phyloP scores from a whole-genome alignment of 2,888 invertebrate species.

The Cephalotes varians region DNA sequence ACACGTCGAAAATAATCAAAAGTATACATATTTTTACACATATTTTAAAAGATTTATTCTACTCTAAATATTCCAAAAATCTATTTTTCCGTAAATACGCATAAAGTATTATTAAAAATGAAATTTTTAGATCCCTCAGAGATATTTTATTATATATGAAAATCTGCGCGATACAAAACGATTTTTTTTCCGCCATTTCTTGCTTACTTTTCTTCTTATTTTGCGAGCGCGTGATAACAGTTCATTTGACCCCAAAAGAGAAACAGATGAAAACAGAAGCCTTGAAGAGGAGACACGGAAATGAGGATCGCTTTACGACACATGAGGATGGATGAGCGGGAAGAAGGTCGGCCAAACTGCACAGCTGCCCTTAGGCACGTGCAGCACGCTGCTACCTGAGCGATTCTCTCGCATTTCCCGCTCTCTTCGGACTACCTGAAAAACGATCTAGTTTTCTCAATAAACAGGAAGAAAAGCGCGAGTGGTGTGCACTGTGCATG shows the following conservation, averaged over 20 bases:
- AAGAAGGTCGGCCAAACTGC: constrained; percentile 70
- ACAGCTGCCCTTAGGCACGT: constrained; percentile 81
- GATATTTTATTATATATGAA: background rate
- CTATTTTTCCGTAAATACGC: background rate
- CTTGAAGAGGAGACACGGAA: constrained; percentile 73
- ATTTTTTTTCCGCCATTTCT: background rate
- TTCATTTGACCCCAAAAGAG: constrained; percentile 64
- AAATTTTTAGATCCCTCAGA: background rate
- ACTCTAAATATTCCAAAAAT: background rate
- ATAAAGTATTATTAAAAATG: background rate
- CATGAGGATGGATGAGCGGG: constrained; percentile 57
- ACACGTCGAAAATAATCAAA: background rate
- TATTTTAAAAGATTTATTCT: background rate
- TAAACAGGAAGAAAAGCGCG: background rate
- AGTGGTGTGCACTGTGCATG: background rate
- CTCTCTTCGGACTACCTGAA: constrained; percentile 34
- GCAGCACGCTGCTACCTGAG: constrained; percentile 74
- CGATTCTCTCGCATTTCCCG: constrained; percentile 55
- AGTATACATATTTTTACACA: background rate
- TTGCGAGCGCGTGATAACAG: constrained; percentile 67
- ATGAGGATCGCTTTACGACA: constrained; percentile 75
- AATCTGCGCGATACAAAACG: background rate
- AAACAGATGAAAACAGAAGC: constrained; percentile 72
- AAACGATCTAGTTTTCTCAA: constrained; percentile 26
- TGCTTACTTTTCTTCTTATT: constrained; percentile 1